Base-by-base conservation (phyloP, 2,888 invertebrate genomes). In the Pecten maximus region DNA sequence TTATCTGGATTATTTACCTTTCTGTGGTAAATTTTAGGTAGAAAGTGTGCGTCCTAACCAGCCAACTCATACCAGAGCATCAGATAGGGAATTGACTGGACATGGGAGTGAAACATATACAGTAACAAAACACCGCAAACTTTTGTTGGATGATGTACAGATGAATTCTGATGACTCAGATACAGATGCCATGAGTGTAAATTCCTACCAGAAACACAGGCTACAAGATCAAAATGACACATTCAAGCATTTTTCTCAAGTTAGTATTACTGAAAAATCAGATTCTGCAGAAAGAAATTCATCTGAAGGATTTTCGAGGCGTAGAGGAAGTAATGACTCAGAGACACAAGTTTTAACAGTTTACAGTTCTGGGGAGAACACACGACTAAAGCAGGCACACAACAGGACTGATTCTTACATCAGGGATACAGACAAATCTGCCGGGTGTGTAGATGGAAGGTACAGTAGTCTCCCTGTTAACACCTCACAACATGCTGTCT, bases 81-180 rank as follows among this genome's bases (percentile, higher is more conserved):
- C 60, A n/a, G 4, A 23, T 60, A 6, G 6, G 60, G 74, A 74
- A 12, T 19, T 54, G 54, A 23, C 23, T 2, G 74, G 74, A 8
- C 28, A 35, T 12, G 74, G 74, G 35, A 74, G 74, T 35, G 35
- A 74, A 74, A 74, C 74, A 0, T 74, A 74, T 6, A 74, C 74
- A 74, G 74, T 74, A 2, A 28, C 74, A 15, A 74, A 28, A 28
- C 28, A 28, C 35, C 74, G 10, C 0, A 28, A 35, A 16, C 35
- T 35, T 8, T 12, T 74, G 74, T 35, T 74, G 35, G 74, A 74
- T 15, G 74, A 74, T 0, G 74, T 74, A 35, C 74, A 74, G 23
- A 74, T 74, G 74, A 28, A 74, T 74, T 74, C 74, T 74, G 74
- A 74, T 28, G 74, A 74, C 35, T 74, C 74, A 15, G 74, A 74